phyloP scores from a whole-genome alignment of 37 sponge, comb jelly and placozoan genomes.

The Eunapius fragilis region DNA sequence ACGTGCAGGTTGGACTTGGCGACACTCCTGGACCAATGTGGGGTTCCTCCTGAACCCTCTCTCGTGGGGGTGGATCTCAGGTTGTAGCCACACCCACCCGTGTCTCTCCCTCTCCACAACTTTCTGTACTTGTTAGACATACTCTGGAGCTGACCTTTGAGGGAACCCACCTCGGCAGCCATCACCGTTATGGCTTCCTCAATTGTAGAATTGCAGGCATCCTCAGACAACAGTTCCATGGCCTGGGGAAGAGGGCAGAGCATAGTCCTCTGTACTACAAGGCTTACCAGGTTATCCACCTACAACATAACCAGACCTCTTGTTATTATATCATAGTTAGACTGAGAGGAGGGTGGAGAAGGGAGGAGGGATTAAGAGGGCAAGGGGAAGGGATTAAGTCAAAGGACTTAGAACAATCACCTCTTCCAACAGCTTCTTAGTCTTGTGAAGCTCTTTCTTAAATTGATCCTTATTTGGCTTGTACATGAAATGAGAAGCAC shows the following conservation, averaged over 20 bases:
- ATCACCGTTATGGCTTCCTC: slow-evolving; percentile 20
- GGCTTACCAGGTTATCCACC: too few relatives aligned
- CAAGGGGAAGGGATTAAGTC: too few relatives aligned
- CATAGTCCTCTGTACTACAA: too few relatives aligned
- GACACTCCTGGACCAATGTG: neutral
- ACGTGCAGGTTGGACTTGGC: neutral
- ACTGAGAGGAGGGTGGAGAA: neutral
- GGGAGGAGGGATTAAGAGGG: too few relatives aligned
- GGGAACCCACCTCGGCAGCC: slow-evolving; percentile 13
- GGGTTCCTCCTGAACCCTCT: neutral
- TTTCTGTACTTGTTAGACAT: slow-evolving; percentile 34
- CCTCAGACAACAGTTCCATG: neutral
- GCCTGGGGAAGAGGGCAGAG: neutral
- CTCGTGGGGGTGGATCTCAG: neutral
- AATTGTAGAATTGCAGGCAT: slow-evolving; percentile 1
- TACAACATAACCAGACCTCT: too few relatives aligned
- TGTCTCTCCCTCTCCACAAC: slow-evolving; percentile 30
- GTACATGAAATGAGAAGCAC: neutral
- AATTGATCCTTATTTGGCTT: neutral
- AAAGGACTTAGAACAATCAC: slow-evolving; percentile 42
- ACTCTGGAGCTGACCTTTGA: slow-evolving; percentile 21
- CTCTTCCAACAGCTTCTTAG: slow-evolving; percentile 72
- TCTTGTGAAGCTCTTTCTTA: slow-evolving; percentile 53
- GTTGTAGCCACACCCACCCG: neutral
- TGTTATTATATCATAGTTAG: neutral